These are phyloP conservation scores for Ischnura elegans DNA, from an alignment of 2,888 invertebrate species.

Conservation along the genomic window DNA sequence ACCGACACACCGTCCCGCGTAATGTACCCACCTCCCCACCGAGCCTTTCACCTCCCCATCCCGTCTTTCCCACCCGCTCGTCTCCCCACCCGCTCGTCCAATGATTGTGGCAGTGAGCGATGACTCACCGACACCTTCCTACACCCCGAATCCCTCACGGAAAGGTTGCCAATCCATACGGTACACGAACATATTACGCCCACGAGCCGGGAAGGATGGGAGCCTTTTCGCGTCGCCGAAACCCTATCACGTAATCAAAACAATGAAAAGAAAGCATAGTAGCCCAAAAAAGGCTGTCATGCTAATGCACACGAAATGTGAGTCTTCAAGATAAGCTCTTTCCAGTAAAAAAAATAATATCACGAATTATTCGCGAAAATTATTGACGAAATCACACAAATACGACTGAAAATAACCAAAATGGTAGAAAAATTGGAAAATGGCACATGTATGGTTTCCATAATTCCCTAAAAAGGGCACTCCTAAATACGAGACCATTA, in stretches of 20 bases:
- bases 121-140: conserved; percentile 51
- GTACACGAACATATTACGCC: not conserved
- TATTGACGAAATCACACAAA: too few species aligned
- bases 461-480: too few species aligned
- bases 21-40: not conserved
- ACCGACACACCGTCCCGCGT: conserved; percentile 17
- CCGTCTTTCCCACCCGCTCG: not conserved
- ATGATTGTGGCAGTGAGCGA: conserved; percentile 66
- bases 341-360: too few species aligned
- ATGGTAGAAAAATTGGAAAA: too few species aligned
- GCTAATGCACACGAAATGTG: not conserved
- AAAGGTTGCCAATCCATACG: conserved; percentile 66
- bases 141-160: not conserved
- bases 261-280: not conserved
- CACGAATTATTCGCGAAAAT: too few species aligned
- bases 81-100: conserved; percentile 20
- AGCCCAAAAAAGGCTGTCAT: not conserved
- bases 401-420: too few species aligned
- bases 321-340: not conserved
- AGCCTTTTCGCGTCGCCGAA: not conserved
- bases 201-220: not conserved
- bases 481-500: too few species aligned
- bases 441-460: too few species aligned
- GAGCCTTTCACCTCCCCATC: not conserved
- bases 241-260: too few species aligned